Evolutionary conservation across 2,797 vertebrate species (phyloP).

Genomic region (Buceros bicornis): DNA sequence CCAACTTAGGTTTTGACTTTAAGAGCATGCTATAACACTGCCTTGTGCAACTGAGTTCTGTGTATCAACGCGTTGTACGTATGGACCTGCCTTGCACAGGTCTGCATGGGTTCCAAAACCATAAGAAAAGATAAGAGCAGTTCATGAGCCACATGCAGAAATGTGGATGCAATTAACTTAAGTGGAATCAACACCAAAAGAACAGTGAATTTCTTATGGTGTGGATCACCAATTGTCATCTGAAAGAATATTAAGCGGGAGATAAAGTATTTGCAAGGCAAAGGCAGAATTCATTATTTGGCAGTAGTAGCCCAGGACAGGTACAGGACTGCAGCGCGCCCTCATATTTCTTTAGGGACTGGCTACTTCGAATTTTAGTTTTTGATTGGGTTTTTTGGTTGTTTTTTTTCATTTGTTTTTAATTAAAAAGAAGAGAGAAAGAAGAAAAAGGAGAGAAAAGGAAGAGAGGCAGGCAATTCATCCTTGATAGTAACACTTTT

Average conservation of each 20-base stretch:
- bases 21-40: neutral
- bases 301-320: neutral
- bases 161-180: neutral
- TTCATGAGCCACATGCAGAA: neutral
- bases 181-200: neutral
- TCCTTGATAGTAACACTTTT: neutral
- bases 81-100: neutral
- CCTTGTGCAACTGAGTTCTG: neutral
- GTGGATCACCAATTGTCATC: neutral
- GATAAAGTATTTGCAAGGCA: neutral
- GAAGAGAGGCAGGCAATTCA: neutral
- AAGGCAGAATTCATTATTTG: neutral
- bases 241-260: neutral
- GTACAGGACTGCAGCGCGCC: neutral
- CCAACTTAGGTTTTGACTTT: neutral
- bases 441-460: neutral
- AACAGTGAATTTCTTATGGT: neutral
- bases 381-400: neutral
- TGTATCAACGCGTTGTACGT: accelerated
- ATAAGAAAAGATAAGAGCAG: neutral
- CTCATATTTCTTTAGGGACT: neutral
- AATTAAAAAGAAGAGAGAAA: too few relatives aligned
- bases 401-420: too few relatives aligned
- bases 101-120: neutral
- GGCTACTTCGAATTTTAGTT: neutral